Evolutionary conservation across 2,888 invertebrate genomes (phyloP).

Genomic region (Napeogenes sylphis): DNA sequence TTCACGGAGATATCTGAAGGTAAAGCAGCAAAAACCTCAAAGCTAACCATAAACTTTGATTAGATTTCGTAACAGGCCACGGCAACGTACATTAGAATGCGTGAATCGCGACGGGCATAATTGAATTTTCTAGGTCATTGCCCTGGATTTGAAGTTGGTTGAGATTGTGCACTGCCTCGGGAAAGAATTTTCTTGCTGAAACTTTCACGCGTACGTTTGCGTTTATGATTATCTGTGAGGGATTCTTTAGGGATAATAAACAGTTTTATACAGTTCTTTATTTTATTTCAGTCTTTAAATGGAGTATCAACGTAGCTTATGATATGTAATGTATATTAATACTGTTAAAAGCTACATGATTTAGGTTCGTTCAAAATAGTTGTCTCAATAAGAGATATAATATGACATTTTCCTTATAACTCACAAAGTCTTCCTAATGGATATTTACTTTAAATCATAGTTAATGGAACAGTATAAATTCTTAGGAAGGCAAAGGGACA

Average conservation of each 20-base stretch:
- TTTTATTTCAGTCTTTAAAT: background rate
- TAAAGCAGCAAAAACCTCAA: slow-evolving; percentile 66
- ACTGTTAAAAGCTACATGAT: background rate
- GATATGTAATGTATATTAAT: background rate
- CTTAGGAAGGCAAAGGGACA: background rate
- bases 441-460: slow-evolving; percentile 24
- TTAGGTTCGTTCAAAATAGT: no score
- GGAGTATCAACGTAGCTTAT: background rate
- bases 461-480: slow-evolving; percentile 14
- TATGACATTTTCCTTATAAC: slow-evolving; percentile 27
- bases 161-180: slow-evolving; percentile 47
- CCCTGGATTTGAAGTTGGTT: slow-evolving; percentile 47
- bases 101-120: slow-evolving; percentile 67
- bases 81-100: slow-evolving; percentile 68
- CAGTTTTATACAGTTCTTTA: slow-evolving; percentile 6
- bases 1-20: slow-evolving; percentile 37
- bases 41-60: slow-evolving; percentile 74
- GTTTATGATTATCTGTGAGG: slow-evolving; percentile 8
- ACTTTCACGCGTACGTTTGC: slow-evolving; percentile 21
- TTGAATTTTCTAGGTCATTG: slow-evolving; percentile 75
- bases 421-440: slow-evolving; percentile 20
- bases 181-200: slow-evolving; percentile 35
- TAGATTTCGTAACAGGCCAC: slow-evolving; percentile 65
- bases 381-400: background rate
- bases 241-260: background rate